These are phyloP conservation scores for Atopsyche davidsoni DNA, from an alignment of 1,140 invertebrate species.

Conservation along the genomic window DNA sequence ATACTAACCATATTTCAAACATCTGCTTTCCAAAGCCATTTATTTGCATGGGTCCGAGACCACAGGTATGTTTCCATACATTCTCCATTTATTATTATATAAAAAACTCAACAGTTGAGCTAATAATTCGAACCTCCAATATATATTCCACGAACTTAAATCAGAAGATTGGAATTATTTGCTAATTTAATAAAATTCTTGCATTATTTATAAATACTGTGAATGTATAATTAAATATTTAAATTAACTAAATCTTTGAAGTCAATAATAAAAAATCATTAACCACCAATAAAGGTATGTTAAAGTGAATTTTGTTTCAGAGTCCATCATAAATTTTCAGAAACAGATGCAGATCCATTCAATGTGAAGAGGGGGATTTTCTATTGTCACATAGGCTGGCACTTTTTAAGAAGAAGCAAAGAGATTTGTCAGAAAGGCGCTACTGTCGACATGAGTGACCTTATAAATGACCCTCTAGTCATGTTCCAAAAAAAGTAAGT, in stretches of 20 bases:
- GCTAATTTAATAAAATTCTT: too few species aligned
- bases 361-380: constrained; percentile 60
- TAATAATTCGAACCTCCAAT: too few species aligned
- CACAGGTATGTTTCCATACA: constrained; percentile 43
- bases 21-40: constrained; percentile 49
- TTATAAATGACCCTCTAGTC: constrained; percentile 63
- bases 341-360: constrained; percentile 63
- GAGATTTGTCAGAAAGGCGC: constrained; percentile 61
- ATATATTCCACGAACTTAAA: too few species aligned
- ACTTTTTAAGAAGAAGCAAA: constrained; percentile 53
- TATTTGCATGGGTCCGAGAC: constrained; percentile 51
- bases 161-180: too few species aligned
- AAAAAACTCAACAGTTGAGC: too few species aligned
- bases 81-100: too few species aligned
- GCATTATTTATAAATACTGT: too few species aligned
- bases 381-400: constrained; percentile 60
- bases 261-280: too few species aligned
- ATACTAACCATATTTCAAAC: constrained; percentile 48
- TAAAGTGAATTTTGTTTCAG: too few species aligned
- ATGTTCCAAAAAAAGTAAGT: constrained; percentile 61
- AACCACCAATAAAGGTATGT: too few species aligned
- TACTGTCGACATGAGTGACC: constrained; percentile 62
- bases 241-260: too few species aligned
- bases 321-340: constrained; percentile 61
- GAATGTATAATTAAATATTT: too few species aligned